A percentile compares a stretch with the other conserved stretches of the same genome.
Evolutionary conservation across 2,888 invertebrate species (phyloP).

Genomic region (Nemotelus pantherinus): DNA sequence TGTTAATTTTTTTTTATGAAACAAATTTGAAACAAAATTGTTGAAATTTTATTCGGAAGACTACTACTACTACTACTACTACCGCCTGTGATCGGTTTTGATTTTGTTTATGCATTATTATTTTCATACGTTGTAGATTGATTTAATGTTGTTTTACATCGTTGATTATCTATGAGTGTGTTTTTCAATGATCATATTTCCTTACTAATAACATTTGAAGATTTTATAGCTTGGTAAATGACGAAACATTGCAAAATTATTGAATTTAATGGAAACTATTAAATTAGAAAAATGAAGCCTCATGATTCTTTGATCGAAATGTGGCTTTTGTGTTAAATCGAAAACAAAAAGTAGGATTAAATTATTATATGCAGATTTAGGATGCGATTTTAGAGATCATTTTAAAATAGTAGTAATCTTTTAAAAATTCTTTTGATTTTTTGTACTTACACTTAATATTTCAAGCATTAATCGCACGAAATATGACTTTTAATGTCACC

Average conservation of each 20-base stretch:
- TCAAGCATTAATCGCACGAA: too few species aligned
- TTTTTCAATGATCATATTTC: slow-evolving; percentile 2
- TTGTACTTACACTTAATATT: too few species aligned
- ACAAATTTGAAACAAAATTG: slow-evolving; percentile 44
- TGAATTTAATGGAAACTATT: background rate
- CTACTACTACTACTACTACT: too few species aligned
- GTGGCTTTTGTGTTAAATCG: too few species aligned
- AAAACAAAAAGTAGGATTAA: too few species aligned
- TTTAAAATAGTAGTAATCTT: too few species aligned
- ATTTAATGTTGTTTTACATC: slow-evolving; percentile 24
- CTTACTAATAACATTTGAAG: slow-evolving; percentile 24
- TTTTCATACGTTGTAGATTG: background rate
- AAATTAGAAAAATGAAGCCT: background rate
- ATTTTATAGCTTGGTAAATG: background rate
- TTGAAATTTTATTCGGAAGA: background rate
- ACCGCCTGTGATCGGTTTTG: too few species aligned
- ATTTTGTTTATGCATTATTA: background rate
- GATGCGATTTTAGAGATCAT: too few species aligned
- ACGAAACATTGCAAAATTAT: slow-evolving; percentile 29
- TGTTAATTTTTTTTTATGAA: slow-evolving; percentile 42
- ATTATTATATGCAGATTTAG: too few species aligned
- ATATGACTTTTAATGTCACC: too few species aligned
- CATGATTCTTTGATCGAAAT: too few species aligned
- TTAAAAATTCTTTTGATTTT: too few species aligned
- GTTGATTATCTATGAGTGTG: slow-evolving; percentile 26